These are phyloP conservation scores for Actinernus sp. DNA, from an alignment of 92 coral and sea anemone genomes.

Conservation along the genomic window DNA sequence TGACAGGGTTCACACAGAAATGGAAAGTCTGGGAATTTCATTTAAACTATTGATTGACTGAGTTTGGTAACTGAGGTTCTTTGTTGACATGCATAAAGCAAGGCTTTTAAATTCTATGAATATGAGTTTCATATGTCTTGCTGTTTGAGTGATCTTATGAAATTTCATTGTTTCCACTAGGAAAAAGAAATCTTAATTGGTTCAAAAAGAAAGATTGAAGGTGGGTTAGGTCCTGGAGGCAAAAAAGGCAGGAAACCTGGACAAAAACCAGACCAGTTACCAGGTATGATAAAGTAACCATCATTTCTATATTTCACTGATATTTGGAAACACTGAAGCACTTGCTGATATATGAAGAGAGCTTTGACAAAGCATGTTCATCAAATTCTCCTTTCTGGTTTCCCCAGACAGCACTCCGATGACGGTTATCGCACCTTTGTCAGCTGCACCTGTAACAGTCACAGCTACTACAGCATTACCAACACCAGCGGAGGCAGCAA, in stretches of 20 bases:
- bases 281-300: neutral
- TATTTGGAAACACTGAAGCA: neutral
- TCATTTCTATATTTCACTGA: neutral
- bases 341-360: neutral
- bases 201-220: slow-evolving; percentile 70
- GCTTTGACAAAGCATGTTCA: neutral
- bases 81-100: no score
- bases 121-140: neutral
- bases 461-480: slow-evolving; percentile 90
- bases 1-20: no score
- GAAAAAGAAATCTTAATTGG: slow-evolving; percentile 74
- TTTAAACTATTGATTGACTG: no score
- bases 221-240: slow-evolving; percentile 62
- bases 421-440: slow-evolving; percentile 38
- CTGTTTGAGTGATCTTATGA: no score
- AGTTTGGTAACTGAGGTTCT: no score
- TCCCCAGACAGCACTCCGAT: slow-evolving; percentile 97
- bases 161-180: slow-evolving; percentile 15
- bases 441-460: slow-evolving; percentile 68
- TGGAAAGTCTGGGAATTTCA: no score
- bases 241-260: slow-evolving; percentile 87
- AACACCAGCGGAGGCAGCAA: slow-evolving; percentile 83
- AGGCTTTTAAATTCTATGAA: neutral
- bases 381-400: slow-evolving; percentile 11
- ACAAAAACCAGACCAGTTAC: slow-evolving; percentile 20